Conservation (phyloP, 2,113 vertebrate species). For the Corythaeola cristata region DNA sequence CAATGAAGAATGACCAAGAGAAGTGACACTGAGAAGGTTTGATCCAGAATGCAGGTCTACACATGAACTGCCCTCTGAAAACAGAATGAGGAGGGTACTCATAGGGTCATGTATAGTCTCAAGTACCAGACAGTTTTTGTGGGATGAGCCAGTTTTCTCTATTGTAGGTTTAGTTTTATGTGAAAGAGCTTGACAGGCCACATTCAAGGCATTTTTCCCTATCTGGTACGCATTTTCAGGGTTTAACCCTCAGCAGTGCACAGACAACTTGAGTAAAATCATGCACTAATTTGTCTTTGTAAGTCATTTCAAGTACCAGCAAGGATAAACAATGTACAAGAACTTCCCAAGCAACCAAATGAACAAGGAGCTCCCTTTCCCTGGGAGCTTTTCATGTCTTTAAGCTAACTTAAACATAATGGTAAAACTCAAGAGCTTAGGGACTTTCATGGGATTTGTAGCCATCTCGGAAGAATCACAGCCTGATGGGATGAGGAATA, state of each 20-base stretch:
- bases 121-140: neutral
- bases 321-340: neutral
- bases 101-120: neutral
- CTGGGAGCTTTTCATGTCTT: neutral
- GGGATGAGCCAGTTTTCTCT: neutral
- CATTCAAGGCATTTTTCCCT: neutral
- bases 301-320: neutral
- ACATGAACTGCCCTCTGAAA: neutral
- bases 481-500: neutral
- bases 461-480: neutral
- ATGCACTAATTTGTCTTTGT: neutral
- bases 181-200: neutral
- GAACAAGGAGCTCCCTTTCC: neutral
- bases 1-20: neutral
- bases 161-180: neutral
- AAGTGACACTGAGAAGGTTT: neutral
- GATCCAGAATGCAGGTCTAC: neutral
- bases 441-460: neutral
- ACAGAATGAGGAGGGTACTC: neutral
- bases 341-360: neutral
- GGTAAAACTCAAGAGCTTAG: neutral
- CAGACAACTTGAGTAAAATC: neutral
- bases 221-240: neutral
- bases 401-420: neutral
- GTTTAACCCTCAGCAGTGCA: neutral